Percentiles rank a stretch among this genome's conserved stretches.
Evolutionary conservation across 2,888 invertebrate genomes (phyloP).

Genomic region (Apomyelois bistriatella): DNA sequence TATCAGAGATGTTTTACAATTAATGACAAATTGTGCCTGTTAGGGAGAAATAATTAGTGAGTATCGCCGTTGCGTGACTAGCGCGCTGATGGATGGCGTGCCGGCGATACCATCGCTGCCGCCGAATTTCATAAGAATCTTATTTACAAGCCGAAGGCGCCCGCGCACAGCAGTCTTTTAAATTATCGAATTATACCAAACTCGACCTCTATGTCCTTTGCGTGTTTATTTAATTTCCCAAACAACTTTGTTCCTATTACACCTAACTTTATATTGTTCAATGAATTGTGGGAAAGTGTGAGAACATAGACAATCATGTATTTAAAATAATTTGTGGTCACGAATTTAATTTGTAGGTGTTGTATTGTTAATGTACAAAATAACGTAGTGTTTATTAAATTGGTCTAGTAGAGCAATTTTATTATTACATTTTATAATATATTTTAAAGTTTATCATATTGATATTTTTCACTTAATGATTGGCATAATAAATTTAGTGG

Average conservation of each 20-base stretch:
- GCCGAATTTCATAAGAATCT: slow-evolving; percentile 71
- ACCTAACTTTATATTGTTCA: slow-evolving; percentile 41
- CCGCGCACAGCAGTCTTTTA: slow-evolving; percentile 47
- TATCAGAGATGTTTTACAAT: slow-evolving; percentile 43
- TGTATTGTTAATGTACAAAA: slow-evolving; percentile 46
- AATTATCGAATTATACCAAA: slow-evolving; percentile 66
- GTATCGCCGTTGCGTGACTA: slow-evolving; percentile 57
- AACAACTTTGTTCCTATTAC: slow-evolving; percentile 66
- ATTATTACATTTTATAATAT: neutral
- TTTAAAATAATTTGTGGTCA: slow-evolving; percentile 51
- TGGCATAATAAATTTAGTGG: slow-evolving; percentile 1
- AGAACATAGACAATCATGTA: slow-evolving; percentile 47
- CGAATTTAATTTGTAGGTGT: slow-evolving; percentile 57
- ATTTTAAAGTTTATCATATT: neutral
- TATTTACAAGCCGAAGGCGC: slow-evolving; percentile 61
- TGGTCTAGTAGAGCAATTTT: neutral
- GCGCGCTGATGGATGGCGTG: slow-evolving; percentile 68
- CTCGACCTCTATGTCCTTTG: slow-evolving; percentile 55
- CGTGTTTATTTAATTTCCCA: slow-evolving; percentile 72
- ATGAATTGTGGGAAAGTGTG: slow-evolving; percentile 55
- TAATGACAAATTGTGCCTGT: slow-evolving; percentile 57
- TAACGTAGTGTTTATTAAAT: slow-evolving; percentile 19
- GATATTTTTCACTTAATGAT: neutral
- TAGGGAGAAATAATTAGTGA: slow-evolving; percentile 58
- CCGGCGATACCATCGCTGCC: slow-evolving; percentile 64